phyloP scores from a whole-genome alignment of 2,113 vertebrate species.

The Macheiramphus alcinus region DNA sequence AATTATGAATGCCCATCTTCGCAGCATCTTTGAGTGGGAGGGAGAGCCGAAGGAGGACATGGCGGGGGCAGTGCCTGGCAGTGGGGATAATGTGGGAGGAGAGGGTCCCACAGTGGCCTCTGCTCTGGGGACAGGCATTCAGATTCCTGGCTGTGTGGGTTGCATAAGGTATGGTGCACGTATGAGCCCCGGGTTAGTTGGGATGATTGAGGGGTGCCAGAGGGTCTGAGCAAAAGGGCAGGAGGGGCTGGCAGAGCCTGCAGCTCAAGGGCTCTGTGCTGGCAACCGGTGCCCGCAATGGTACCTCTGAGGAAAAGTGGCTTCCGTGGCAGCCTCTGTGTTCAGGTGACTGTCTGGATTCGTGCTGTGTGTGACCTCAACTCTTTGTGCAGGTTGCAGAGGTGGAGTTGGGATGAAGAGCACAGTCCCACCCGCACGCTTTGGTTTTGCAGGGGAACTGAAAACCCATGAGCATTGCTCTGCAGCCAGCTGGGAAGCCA shows the following conservation, averaged over 20 bases:
- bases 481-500: background rate
- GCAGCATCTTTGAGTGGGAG: rapidly evolving
- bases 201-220: too few species aligned
- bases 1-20: background rate
- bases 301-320: background rate
- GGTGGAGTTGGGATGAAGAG: background rate
- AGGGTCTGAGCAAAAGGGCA: background rate
- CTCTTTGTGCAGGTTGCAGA: background rate
- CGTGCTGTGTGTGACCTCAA: rapidly evolving
- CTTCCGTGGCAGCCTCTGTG: background rate
- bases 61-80: background rate
- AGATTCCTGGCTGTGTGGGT: background rate
- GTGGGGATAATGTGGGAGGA: background rate
- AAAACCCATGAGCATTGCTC: rapidly evolving
- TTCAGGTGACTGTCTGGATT: background rate
- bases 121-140: background rate
- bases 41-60: background rate
- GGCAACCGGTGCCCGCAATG: background rate
- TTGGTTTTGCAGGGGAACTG: background rate
- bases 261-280: background rate
- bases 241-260: background rate
- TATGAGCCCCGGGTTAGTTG: background rate
- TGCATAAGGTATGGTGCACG: background rate
- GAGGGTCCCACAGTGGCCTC: background rate
- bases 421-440: rapidly evolving